These are phyloP conservation scores for Drosophila tani DNA, from an alignment of 1,140 invertebrate species.

Conservation along the genomic window DNA sequence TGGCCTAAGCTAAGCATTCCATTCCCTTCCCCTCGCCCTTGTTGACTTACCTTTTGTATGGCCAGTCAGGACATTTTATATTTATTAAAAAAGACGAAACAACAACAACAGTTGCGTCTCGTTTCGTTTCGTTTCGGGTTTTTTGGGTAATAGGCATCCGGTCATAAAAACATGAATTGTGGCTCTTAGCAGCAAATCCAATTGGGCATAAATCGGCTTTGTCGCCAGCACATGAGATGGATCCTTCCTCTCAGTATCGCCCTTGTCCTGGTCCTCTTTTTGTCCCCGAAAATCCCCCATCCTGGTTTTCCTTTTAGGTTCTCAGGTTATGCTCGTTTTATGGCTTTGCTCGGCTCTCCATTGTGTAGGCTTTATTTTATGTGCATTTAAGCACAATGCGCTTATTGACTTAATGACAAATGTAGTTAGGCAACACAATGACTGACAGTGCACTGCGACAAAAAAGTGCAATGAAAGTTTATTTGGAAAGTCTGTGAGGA, in stretches of 20 bases:
- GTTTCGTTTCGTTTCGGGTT: slow-evolving; percentile 12
- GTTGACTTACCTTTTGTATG: slow-evolving; percentile 69
- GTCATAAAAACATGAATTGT: slow-evolving; percentile 83
- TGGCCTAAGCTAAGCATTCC: slow-evolving; percentile 68
- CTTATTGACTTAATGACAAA: slow-evolving; percentile 83
- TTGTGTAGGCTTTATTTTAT: slow-evolving; percentile 78
- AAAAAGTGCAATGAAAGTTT: not conserved
- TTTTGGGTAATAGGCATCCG: slow-evolving; percentile 75
- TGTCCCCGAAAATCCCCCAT: not conserved
- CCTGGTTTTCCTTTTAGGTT: slow-evolving; percentile 8
- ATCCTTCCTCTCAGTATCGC: slow-evolving; percentile 32
- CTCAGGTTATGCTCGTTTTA: slow-evolving; percentile 42
- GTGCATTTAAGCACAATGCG: slow-evolving; percentile 81
- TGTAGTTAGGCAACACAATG: slow-evolving; percentile 67
- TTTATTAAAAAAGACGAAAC: slow-evolving; percentile 69
- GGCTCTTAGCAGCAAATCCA: slow-evolving; percentile 83
- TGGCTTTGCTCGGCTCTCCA: slow-evolving; percentile 46
- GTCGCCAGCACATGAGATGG: slow-evolving; percentile 65
- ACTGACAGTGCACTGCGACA: slow-evolving; percentile 29
- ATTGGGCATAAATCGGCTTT: slow-evolving; percentile 84
- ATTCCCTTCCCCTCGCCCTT: slow-evolving; percentile 32
- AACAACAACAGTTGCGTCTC: slow-evolving; percentile 19
- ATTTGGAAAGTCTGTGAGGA: no score
- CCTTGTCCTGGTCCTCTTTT: slow-evolving; percentile 20
- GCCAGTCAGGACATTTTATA: slow-evolving; percentile 70